Percentiles rank a stretch among this genome's conserved stretches.
phyloP scores from a whole-genome alignment of 2,113 vertebrate genomes.

The Callionymus lyra region DNA sequence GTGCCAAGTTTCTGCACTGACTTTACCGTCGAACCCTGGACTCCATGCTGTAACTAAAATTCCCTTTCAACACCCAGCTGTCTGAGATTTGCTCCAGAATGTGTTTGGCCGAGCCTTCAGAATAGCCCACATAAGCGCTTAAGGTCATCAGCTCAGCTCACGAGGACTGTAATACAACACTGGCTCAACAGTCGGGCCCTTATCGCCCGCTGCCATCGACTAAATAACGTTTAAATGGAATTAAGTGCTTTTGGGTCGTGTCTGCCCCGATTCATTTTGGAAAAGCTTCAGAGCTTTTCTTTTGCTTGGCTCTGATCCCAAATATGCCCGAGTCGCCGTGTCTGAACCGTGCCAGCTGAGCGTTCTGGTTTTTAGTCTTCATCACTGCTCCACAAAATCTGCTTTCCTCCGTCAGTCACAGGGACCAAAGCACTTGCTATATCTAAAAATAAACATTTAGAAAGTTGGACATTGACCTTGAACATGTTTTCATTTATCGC shows the following conservation, averaged over 20 bases:
- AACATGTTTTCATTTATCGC: too few species aligned
- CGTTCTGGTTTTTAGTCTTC: slow-evolving; percentile 4
- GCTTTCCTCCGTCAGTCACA: too few species aligned
- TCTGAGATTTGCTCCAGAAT: slow-evolving; percentile 45
- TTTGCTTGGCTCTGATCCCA: slow-evolving; percentile 56
- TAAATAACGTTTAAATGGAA: slow-evolving; percentile 66
- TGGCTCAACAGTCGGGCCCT: slow-evolving; percentile 19
- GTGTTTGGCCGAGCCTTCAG: slow-evolving; percentile 39
- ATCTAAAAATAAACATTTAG: too few species aligned
- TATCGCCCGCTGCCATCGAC: slow-evolving; percentile 53
- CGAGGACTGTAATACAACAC: slow-evolving; percentile 42
- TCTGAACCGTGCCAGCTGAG: too few species aligned
- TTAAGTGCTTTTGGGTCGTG: slow-evolving; percentile 52
- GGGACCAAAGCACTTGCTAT: too few species aligned
- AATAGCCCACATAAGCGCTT: slow-evolving; percentile 42
- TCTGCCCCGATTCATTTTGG: slow-evolving; percentile 40
- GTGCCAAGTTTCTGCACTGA: slow-evolving; percentile 27
- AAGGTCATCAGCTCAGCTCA: slow-evolving; percentile 46
- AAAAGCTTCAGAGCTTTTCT: slow-evolving; percentile 46
- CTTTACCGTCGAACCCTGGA: slow-evolving; percentile 17
- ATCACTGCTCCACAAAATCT: too few species aligned
- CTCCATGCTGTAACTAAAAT: slow-evolving; percentile 39
- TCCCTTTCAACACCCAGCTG: slow-evolving; percentile 49
- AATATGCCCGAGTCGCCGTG: slow-evolving; percentile 36
- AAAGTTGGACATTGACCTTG: too few species aligned